Conservation (phyloP, 1,140 invertebrate species). For the Amphibalanus amphitrite region DNA sequence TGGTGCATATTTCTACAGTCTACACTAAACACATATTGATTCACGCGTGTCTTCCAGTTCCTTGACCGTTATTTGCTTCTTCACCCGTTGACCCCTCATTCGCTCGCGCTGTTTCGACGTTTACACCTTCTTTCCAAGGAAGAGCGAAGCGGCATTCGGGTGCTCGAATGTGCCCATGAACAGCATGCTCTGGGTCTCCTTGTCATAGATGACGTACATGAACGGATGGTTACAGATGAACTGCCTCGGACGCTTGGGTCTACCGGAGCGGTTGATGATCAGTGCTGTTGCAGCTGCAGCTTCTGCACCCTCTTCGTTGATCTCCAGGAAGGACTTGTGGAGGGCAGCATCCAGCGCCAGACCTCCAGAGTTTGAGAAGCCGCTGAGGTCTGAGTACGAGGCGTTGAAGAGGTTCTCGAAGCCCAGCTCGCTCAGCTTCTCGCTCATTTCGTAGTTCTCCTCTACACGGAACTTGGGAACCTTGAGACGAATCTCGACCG, state of each 20-base stretch:
- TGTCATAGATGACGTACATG: conserved; percentile 61
- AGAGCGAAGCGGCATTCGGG: conserved; percentile 19
- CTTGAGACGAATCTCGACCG: conserved; percentile 44
- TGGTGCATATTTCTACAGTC: too few species aligned
- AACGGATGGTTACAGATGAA: conserved; percentile 78
- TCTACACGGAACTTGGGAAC: conserved; percentile 69
- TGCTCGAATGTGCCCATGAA: conserved; percentile 54
- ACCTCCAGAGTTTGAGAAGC: conserved; percentile 32
- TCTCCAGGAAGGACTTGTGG: conserved; percentile 62
- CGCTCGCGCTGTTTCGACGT: too few species aligned
- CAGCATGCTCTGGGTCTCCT: conserved; percentile 41
- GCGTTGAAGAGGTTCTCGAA: conserved; percentile 45
- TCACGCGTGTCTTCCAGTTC: too few species aligned
- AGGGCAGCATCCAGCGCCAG: conserved; percentile 41
- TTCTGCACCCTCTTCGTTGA: conserved; percentile 60
- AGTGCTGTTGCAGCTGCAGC: conserved; percentile 57
- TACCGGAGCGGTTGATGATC: conserved; percentile 60
- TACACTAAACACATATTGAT: too few species aligned
- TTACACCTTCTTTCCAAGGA: background rate
- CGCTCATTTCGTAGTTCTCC: conserved; percentile 6
- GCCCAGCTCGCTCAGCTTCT: conserved; percentile 8
- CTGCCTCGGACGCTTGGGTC: conserved; percentile 50
- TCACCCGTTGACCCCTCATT: too few species aligned
- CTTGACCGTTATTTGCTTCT: too few species aligned
- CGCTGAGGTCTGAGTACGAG: conserved; percentile 38